Percentiles rank a stretch among this genome's conserved stretches.
These are phyloP conservation scores for Stenodema calcarata DNA, from an alignment of 2,888 invertebrate species.

Conservation along the genomic window DNA sequence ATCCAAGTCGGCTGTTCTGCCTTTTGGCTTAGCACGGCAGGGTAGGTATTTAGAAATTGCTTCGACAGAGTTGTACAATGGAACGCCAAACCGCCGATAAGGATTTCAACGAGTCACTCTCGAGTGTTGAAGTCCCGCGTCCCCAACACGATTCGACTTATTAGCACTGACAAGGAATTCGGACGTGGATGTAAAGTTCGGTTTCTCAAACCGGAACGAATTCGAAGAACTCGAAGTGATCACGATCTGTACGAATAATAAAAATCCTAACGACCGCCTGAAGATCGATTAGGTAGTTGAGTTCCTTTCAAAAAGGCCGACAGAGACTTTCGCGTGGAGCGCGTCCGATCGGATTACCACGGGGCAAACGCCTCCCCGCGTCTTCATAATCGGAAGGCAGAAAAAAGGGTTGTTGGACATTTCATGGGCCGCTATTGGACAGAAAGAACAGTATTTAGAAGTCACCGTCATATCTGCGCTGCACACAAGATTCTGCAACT, in stretches of 20 bases:
- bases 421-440: not conserved
- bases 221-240: not conserved
- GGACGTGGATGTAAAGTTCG: not conserved
- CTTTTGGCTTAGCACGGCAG: no score
- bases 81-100: no score
- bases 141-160: no score
- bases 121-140: no score
- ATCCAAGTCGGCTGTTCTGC: no score
- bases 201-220: not conserved
- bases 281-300: not conserved
- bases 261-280: not conserved
- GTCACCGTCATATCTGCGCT: not conserved
- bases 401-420: no score
- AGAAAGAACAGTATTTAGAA: not conserved
- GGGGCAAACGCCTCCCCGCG: not conserved
- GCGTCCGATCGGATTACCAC: not conserved
- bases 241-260: not conserved
- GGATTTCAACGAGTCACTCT: no score
- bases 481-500: no score
- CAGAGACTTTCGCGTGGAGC: not conserved
- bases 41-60: no score
- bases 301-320: not conserved
- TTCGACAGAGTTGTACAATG: no score
- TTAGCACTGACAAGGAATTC: not conserved
- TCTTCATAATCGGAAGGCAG: not conserved